Evolutionary conservation across 2,113 vertebrate genomes (phyloP), one percentile per base, ranked within the genome.

Genomic region (Serinus canaria): DNA sequence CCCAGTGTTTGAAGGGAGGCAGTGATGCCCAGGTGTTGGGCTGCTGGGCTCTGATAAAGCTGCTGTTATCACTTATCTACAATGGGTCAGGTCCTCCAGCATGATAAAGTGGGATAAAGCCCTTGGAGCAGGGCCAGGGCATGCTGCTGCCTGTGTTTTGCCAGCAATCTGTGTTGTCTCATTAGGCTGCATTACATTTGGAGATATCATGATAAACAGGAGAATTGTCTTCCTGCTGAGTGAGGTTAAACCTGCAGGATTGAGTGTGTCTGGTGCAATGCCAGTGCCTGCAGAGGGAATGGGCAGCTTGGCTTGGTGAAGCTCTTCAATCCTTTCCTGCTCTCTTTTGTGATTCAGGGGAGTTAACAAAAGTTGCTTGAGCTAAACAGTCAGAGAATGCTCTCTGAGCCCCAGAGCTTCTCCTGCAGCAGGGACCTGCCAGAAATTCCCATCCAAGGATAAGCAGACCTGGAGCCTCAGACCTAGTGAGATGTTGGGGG

Each of bases 401-500:
- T 12, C 23, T 69, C 25, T 0, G 1, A 60, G 15, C 41, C 15
- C 4, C 22, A 21, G 27, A 67, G 13, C 15, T 20, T 6, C 15
- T 53, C 33, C 72, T 50, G 30, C 50, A 81, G 18, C 24, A 66
- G 43, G 6, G 6, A 43, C 1, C 9, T 70, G 28, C n/a, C 13
- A 7, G 83, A 16, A 70, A 30, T 60, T 33, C 18, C 31, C 7
- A 7, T 50, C 17, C 23, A n/a, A 31, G 44, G 28, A 30, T 22
- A 46, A 75, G 30, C 7, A 79, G 46, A n/a, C 21, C 39, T 68
- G 30, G 35, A 82, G 10, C 11, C 33, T 59, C 21, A 24, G 35
- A 59, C 2, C 8, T 1, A 2, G 17, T 20, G 47, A 25, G 18
- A 20, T 9, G 1, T 0, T 56, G 27, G 5, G 28, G 8, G 4